These are phyloP conservation scores for Melieria crassipennis DNA, from an alignment of 2,888 invertebrate species.

Conservation along the genomic window DNA sequence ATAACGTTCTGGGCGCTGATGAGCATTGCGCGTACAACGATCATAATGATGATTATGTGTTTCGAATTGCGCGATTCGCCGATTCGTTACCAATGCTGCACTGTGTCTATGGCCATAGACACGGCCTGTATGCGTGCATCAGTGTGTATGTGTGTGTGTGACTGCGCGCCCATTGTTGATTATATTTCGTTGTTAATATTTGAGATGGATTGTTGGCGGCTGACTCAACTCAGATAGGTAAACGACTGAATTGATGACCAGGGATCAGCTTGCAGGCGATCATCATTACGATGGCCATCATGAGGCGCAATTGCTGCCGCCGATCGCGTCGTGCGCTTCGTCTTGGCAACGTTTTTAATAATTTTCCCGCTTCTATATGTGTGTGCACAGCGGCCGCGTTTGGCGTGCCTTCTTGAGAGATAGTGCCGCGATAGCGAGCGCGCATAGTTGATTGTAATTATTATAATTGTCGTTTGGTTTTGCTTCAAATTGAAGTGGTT, in stretches of 20 bases:
- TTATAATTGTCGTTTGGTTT: constrained; percentile 54
- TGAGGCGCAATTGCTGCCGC: constrained; percentile 15
- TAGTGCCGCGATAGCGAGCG: constrained; percentile 33
- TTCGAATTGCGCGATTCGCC: constrained; percentile 28
- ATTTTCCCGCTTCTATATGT: constrained; percentile 4
- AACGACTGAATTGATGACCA: no score
- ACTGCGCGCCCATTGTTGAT: constrained; percentile 18
- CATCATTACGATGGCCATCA: constrained; percentile 19
- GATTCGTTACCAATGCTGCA: constrained; percentile 29
- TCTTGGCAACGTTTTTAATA: constrained; percentile 7
- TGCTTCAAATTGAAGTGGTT: constrained; percentile 46
- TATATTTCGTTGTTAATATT: constrained; percentile 28
- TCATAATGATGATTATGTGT: constrained; percentile 5
- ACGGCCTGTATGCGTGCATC: no score
- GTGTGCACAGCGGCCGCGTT: constrained; percentile 20
- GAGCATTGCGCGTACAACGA: background rate
- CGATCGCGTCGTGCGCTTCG: background rate
- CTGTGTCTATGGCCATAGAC: no score
- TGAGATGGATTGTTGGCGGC: constrained; percentile 24
- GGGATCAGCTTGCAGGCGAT: background rate
- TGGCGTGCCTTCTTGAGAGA: no score
- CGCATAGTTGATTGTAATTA: constrained; percentile 63
- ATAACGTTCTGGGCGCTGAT: no score
- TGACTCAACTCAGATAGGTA: constrained; percentile 8
- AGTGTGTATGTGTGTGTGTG: background rate